These are phyloP conservation scores for Platycheirus rosarum DNA, from an alignment of 2,888 invertebrate genomes.

Conservation along the genomic window DNA sequence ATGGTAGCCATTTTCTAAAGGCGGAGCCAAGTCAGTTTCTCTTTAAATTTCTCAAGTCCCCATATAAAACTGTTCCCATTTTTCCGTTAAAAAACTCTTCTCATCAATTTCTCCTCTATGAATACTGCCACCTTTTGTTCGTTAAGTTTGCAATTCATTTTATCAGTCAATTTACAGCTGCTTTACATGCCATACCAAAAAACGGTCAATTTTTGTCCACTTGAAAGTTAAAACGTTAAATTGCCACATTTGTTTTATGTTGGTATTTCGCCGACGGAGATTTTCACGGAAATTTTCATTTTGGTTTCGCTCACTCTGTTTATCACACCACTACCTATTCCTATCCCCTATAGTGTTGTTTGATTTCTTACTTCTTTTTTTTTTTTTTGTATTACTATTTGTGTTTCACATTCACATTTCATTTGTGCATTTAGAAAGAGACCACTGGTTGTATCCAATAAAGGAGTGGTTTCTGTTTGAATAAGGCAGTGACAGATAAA, in stretches of 20 bases:
- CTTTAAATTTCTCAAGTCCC: too few relatives aligned
- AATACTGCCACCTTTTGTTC: constrained; percentile 55
- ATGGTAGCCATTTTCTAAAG: constrained; percentile 19
- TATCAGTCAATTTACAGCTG: constrained; percentile 55
- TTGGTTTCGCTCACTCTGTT: too few relatives aligned
- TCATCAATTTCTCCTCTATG: background rate
- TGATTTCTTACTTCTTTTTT: too few relatives aligned
- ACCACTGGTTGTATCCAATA: constrained; percentile 11
- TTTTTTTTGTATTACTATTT: constrained; percentile 52
- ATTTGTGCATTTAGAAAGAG: constrained; percentile 67
- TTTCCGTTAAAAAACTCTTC: constrained; percentile 18
- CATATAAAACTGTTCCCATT: constrained; percentile 37
- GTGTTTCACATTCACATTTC: constrained; percentile 51
- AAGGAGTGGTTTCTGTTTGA: constrained; percentile 57
- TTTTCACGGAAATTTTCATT: background rate
- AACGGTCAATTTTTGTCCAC: constrained; percentile 40
- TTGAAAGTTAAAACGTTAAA: too few relatives aligned
- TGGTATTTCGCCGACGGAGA: constrained; percentile 12
- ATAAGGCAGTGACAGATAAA: constrained; percentile 57
- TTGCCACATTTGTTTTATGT: background rate
- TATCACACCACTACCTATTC: constrained; percentile 19
- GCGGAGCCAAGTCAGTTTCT: constrained; percentile 49
- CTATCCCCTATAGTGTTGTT: constrained; percentile 31
- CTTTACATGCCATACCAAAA: constrained; percentile 35
- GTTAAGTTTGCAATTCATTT: constrained; percentile 60